Percentiles rank a stretch among this genome's conserved stretches.
These are phyloP conservation scores for Clytia hemisphaerica DNA, from an alignment of 30 jellyfish, hydroid and myxozoan genomes.

Conservation along the genomic window DNA sequence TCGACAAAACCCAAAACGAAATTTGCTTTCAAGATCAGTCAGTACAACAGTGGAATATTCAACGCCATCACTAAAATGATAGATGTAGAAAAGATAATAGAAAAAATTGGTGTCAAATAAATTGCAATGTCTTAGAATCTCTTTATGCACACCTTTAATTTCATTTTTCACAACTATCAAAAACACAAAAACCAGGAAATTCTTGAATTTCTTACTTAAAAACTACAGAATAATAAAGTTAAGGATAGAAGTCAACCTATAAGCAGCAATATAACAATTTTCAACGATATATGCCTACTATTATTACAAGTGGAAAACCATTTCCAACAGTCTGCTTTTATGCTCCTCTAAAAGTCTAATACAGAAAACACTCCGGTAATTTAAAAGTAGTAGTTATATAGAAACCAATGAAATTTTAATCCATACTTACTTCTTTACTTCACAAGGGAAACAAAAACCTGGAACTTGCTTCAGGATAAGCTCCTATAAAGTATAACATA, in stretches of 20 bases:
- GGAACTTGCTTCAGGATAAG: constrained; percentile 54
- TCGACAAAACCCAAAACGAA: constrained; percentile 94
- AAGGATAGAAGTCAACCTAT: no score
- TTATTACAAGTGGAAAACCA: neutral
- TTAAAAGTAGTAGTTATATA: neutral
- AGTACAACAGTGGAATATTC: constrained; percentile 88
- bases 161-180: no score
- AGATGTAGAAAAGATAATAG: neutral
- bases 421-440: constrained; percentile 54
- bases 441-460: constrained; percentile 79
- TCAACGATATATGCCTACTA: neutral
- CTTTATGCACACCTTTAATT: no score
- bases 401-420: neutral
- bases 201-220: no score
- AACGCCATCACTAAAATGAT: constrained; percentile 77
- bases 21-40: constrained; percentile 84
- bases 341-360: no score
- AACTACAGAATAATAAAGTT: no score
- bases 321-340: neutral
- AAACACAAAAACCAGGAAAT: no score
- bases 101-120: no score
- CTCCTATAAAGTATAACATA: constrained; percentile 36
- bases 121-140: no score
- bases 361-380: neutral
- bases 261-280: no score